Evolutionary conservation across 1,140 invertebrate species (phyloP).

Genomic region (Neodiprion pinetum): DNA sequence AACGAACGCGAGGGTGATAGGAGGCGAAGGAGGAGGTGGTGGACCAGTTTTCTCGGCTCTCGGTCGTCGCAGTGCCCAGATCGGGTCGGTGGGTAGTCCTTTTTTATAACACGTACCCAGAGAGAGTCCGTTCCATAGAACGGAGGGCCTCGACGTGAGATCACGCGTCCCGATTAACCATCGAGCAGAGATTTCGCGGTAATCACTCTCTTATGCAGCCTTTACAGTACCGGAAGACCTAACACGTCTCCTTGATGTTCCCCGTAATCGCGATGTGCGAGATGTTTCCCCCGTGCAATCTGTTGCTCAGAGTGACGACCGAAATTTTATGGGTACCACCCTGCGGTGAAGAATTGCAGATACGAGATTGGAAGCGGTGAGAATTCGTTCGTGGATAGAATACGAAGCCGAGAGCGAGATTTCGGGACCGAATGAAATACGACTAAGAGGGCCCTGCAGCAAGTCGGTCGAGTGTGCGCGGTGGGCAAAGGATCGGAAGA

Average conservation of each 20-base stretch:
- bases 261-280: no score
- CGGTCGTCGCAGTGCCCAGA: neutral
- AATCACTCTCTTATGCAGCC: neutral
- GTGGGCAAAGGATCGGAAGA: neutral
- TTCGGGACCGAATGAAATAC: no score
- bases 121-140: neutral
- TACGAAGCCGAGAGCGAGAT: no score
- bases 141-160: neutral
- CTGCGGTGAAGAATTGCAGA: no score
- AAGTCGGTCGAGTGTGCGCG: neutral
- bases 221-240: neutral
- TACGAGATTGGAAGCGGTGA: no score
- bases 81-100: neutral
- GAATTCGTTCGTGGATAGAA: no score
- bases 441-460: no score
- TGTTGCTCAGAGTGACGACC: no score
- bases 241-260: neutral
- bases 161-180: neutral
- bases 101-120: neutral
- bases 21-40: neutral
- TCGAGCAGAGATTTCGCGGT: neutral
- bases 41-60: neutral
- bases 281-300: no score
- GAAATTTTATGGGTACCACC: no score
- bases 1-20: neutral